Evolutionary conservation across 2,113 vertebrate genomes (phyloP), one percentile per base, ranked within the genome.

Genomic region (Chionomys nivalis): DNA sequence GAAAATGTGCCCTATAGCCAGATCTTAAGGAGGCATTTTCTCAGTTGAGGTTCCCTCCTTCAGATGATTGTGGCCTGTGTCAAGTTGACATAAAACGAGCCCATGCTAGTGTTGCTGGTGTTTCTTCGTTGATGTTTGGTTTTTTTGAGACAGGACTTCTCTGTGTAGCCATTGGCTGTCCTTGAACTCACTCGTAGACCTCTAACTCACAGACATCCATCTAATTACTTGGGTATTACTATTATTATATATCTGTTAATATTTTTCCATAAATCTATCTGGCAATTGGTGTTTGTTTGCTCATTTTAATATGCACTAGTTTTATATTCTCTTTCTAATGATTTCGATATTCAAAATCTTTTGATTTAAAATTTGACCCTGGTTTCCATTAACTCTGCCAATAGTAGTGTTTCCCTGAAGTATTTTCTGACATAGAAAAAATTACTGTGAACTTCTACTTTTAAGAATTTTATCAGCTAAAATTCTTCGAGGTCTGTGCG

Each of bases 251-350:
- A 16, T 33, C 61, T 44, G n/a, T 65, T 85, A 5, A 42, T 61
- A 19, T 81, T 81, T 52, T 93, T 76, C 55, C 36, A 23, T 58
- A 94, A 83, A 44, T 66, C 36, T 33, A 63, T 63, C 49, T 42
- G 19, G 52, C 31, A 83, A 23, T 1, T n/a, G 36, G 55, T 93
- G 83, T 52, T 93, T 63, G 76, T 49, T 72, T 33, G 24, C 33
- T 91, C 75, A 79, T 75, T 89, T 91, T 81, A 82, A 97, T 44
- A 39, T 61, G 85, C 79, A 23, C 55, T 24, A 58, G 21, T 85
- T 95, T 94, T 73, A 70, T 77, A 91, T 68, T 79, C 66, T 89
- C 3, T 76, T 61, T 49, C 49, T 24, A 44, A 4, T 47, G 3
- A 7, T 65, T 89, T 95, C 77, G 77, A 1, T n/a, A 86, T 26